phyloP scores from a whole-genome alignment of 2,113 vertebrate species.

The Urocolius indicus region DNA sequence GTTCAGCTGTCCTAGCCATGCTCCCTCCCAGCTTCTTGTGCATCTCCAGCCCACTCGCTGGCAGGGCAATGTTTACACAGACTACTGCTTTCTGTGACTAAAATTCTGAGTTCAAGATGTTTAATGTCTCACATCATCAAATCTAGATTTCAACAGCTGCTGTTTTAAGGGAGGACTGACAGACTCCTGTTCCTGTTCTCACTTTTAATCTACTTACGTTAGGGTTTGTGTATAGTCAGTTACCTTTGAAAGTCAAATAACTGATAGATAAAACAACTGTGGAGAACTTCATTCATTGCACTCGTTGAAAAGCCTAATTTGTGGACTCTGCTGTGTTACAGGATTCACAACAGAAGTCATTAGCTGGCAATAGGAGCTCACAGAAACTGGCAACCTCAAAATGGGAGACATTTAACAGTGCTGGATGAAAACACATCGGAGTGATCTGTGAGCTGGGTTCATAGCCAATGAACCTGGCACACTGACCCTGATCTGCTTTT shows the following conservation, averaged over 20 bases:
- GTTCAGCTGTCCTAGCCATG: too few relatives aligned
- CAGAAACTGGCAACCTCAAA: neutral
- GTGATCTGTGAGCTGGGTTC: neutral
- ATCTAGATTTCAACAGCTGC: neutral
- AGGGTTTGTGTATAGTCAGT: neutral
- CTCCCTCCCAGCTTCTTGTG: too few relatives aligned
- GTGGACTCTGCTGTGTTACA: neutral
- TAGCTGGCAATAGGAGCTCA: neutral
- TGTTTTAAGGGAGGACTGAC: neutral
- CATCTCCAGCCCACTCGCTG: too few relatives aligned
- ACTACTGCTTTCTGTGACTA: neutral
- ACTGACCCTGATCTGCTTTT: neutral
- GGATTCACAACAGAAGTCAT: neutral
- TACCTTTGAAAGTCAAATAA: neutral
- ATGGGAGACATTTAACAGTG: neutral
- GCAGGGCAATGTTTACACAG: neutral
- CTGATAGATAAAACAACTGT: neutral
- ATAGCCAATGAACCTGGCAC: neutral
- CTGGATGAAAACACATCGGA: neutral
- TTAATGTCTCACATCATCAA: neutral
- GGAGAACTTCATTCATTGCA: neutral
- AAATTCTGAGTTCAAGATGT: neutral
- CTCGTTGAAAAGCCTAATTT: neutral
- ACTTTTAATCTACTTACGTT: neutral
- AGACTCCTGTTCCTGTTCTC: neutral